These are phyloP conservation scores for Apaloderma vittatum DNA, from an alignment of 2,113 vertebrate genomes.

Conservation along the genomic window DNA sequence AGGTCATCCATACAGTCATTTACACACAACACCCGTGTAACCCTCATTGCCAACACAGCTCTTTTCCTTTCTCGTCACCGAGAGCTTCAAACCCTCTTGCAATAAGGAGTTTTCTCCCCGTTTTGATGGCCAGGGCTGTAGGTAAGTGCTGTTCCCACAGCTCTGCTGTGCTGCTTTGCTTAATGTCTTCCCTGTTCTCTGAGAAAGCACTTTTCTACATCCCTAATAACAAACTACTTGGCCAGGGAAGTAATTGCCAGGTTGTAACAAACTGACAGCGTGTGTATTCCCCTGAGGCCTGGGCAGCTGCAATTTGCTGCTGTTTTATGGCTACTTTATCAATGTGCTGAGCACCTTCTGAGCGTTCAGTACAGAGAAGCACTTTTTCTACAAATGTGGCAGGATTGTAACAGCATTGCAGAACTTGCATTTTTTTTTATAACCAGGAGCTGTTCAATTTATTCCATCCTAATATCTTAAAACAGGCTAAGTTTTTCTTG, in stretches of 20 bases:
- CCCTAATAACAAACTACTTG: background rate
- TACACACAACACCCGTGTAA: rapidly evolving
- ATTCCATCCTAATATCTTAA: background rate
- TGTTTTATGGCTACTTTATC: background rate
- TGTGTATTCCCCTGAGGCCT: background rate
- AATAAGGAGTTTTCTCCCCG: background rate
- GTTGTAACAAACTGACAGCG: background rate
- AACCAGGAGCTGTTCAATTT: background rate
- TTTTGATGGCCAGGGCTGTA: rapidly evolving
- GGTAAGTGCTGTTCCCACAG: background rate
- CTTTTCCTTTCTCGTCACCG: background rate
- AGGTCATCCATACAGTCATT: rapidly evolving
- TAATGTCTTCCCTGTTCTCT: background rate
- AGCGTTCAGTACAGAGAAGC: background rate
- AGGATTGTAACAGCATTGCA: background rate
- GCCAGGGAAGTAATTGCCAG: background rate
- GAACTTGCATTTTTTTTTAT: background rate
- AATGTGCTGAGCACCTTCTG: background rate
- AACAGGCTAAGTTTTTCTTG: background rate
- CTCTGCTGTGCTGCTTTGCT: rapidly evolving
- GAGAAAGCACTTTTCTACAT: background rate
- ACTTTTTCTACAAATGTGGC: background rate
- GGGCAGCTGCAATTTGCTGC: background rate
- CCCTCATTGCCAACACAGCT: background rate
- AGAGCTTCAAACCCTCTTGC: background rate